A percentile compares a stretch with the other conserved stretches of the same genome.
phyloP scores from a whole-genome alignment of 2,797 vertebrate genomes.

The Mormyrus hasselquistii region DNA sequence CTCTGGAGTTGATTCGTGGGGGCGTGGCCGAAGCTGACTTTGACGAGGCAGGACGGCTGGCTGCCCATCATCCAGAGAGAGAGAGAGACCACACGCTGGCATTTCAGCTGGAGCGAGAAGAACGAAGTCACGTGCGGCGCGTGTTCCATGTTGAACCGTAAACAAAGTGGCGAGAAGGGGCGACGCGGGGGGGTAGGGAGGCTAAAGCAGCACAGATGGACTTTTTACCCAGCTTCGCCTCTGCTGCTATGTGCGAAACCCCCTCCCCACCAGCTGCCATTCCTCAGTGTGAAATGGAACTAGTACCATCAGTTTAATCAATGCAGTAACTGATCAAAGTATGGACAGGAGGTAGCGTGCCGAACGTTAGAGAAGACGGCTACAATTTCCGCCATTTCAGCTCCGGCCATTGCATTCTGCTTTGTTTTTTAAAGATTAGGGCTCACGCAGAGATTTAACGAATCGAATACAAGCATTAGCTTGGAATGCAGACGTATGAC shows the following conservation, averaged over 20 bases:
- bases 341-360: background rate
- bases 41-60: background rate
- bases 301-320: background rate
- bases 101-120: background rate
- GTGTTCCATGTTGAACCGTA: background rate
- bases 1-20: background rate
- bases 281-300: background rate
- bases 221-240: background rate
- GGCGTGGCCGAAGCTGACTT: background rate
- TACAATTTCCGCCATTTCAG: background rate
- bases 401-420: background rate
- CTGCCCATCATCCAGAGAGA: background rate
- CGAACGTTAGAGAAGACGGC: background rate
- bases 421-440: background rate
- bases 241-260: background rate
- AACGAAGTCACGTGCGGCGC: background rate
- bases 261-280: background rate
- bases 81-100: background rate
- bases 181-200: background rate
- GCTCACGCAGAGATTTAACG: background rate
- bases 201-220: background rate
- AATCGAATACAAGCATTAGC: background rate
- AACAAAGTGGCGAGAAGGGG: background rate
- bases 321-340: background rate
- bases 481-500: background rate